Percentiles rank a stretch among this genome's conserved stretches.
Conservation (phyloP, 2,888 invertebrate species). For the Ichneumoninae sp. region DNA sequence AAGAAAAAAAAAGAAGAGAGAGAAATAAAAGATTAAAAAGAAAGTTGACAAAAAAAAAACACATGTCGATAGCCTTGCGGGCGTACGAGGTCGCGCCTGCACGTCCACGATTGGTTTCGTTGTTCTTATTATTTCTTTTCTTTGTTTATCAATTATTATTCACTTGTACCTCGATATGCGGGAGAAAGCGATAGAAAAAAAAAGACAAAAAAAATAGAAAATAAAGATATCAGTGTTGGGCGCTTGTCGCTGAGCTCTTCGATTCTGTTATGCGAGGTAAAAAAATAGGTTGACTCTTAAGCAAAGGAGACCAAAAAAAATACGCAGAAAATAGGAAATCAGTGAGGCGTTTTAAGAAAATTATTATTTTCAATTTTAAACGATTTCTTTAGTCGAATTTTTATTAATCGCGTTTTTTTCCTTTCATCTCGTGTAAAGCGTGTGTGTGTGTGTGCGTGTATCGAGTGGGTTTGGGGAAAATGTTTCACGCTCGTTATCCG, state of each 20-base stretch:
- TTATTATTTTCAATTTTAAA: background rate
- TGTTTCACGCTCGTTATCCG: slow-evolving; percentile 44
- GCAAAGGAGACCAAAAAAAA: slow-evolving; percentile 21
- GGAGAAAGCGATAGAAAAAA: slow-evolving; percentile 30
- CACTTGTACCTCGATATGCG: slow-evolving; percentile 44
- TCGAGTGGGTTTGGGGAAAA: slow-evolving; percentile 12
- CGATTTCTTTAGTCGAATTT: slow-evolving; percentile 7
- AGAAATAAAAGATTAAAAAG: slow-evolving; percentile 62
- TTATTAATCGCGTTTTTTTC: slow-evolving; percentile 16
- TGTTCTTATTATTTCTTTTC: slow-evolving; percentile 40
- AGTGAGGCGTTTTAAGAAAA: background rate
- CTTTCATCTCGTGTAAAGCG: background rate
- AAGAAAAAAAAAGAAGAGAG: slow-evolving; percentile 69
- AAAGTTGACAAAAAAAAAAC: slow-evolving; percentile 61
- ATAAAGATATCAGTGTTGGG: background rate
- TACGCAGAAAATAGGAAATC: slow-evolving; percentile 11
- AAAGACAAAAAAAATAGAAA: slow-evolving; percentile 19
- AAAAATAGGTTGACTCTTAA: slow-evolving; percentile 44
- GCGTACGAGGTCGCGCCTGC: slow-evolving; percentile 56
- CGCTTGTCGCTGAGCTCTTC: slow-evolving; percentile 25
- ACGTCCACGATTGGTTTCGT: slow-evolving; percentile 59
- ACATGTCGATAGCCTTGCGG: slow-evolving; percentile 50
- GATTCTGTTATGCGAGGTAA: slow-evolving; percentile 49
- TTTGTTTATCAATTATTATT: slow-evolving; percentile 61
- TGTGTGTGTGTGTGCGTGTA: slow-evolving; percentile 23